phyloP scores from a whole-genome alignment of 2,888 invertebrate species.

The Aricia artaxerxes region DNA sequence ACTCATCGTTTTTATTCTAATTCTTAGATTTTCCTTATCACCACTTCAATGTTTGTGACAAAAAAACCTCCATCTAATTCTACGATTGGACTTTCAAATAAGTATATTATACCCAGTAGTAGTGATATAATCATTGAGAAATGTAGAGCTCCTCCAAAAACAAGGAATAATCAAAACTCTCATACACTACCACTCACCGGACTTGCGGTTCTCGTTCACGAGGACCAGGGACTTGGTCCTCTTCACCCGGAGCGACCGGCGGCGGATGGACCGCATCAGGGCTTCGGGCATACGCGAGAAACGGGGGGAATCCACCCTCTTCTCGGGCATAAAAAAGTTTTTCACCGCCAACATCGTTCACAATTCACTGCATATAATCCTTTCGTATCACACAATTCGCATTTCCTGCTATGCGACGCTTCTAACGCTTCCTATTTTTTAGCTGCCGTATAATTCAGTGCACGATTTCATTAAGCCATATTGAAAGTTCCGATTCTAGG shows the following conservation, averaged over 20 bases:
- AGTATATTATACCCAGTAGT: too few relatives aligned
- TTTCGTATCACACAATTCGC: conserved; percentile 30
- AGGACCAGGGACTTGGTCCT: conserved; percentile 87
- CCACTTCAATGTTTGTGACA: not conserved
- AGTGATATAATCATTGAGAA: not conserved
- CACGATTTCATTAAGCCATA: conserved; percentile 41
- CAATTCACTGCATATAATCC: conserved; percentile 33
- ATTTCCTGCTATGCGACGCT: conserved; percentile 32
- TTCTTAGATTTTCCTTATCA: not conserved
- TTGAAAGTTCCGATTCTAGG: conserved; percentile 34
- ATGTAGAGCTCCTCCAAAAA: not conserved
- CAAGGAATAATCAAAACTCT: conserved; percentile 34
- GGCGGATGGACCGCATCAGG: conserved; percentile 85
- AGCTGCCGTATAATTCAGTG: conserved; percentile 43
- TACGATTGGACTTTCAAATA: too few relatives aligned
- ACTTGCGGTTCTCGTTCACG: conserved; percentile 87
- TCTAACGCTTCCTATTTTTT: conserved; percentile 16
- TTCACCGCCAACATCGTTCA: conserved; percentile 84
- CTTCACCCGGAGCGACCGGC: conserved; percentile 86
- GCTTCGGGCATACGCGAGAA: conserved; percentile 87
- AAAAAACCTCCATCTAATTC: not conserved
- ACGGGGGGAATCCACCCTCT: conserved; percentile 79
- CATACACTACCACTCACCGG: conserved; percentile 84
- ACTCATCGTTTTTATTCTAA: not conserved
- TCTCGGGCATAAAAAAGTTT: conserved; percentile 87